These are phyloP conservation scores for Medauroidea extradentata DNA, from an alignment of 1,140 invertebrate genomes.

Conservation along the genomic window DNA sequence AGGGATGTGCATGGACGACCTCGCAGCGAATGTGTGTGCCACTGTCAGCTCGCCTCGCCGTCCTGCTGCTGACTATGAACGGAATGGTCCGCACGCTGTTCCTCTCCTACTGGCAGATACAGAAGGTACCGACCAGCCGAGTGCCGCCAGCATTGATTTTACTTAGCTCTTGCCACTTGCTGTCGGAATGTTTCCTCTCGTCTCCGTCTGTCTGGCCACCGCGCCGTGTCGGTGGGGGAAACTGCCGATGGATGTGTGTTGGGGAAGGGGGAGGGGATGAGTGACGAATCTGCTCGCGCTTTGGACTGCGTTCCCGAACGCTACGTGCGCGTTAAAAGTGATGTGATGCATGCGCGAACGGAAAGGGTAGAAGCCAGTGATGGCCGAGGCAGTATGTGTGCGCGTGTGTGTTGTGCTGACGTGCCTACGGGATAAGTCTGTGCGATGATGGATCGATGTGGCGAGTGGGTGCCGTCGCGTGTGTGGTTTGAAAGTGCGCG, in stretches of 20 bases:
- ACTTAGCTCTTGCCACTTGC: slow-evolving; percentile 11
- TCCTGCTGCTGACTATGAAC: slow-evolving; percentile 10
- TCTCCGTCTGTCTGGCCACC: slow-evolving; percentile 6
- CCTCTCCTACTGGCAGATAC: slow-evolving; percentile 17
- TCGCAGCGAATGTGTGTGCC: background rate
- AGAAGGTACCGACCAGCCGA: slow-evolving; percentile 16
- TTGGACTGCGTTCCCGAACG: background rate
- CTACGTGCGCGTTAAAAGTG: background rate
- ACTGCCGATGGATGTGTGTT: slow-evolving; percentile 4
- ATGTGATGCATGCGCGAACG: no score
- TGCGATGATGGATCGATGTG: no score
- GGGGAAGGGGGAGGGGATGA: background rate
- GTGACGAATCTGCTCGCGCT: no score
- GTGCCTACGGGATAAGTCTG: no score
- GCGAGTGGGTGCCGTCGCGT: no score
- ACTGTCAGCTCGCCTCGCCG: background rate
- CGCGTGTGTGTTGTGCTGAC: no score
- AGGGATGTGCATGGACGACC: background rate
- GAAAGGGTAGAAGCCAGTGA: no score
- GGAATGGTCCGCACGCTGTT: slow-evolving; percentile 16
- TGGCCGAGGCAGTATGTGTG: no score
- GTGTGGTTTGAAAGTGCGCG: no score
- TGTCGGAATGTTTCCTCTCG: slow-evolving; percentile 15
- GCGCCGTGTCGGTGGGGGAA: background rate
- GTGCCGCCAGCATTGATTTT: slow-evolving; percentile 13